These are phyloP conservation scores for Globia sparganii DNA, from an alignment of 2,888 invertebrate species.

Conservation along the genomic window DNA sequence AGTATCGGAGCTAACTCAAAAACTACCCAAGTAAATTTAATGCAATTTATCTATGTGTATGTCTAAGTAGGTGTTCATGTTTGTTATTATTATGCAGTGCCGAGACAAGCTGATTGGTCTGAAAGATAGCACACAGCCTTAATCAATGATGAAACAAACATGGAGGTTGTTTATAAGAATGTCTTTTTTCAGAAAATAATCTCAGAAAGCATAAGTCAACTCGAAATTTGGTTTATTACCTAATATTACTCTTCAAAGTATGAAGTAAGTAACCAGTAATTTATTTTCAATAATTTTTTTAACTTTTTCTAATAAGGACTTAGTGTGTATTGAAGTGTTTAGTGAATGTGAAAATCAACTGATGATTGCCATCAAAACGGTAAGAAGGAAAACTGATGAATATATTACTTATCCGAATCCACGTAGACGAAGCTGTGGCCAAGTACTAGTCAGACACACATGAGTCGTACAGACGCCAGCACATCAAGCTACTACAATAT, in stretches of 20 bases:
- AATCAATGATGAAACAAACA: background rate
- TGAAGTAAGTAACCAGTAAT: background rate
- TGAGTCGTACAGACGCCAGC: no score
- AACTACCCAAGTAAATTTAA: conserved; percentile 48
- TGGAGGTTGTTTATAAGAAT: background rate
- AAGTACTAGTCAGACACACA: conserved; percentile 51
- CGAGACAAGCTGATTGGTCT: conserved; percentile 4
- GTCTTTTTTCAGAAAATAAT: background rate
- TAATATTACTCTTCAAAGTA: background rate
- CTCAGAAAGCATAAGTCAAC: background rate
- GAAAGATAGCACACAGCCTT: background rate
- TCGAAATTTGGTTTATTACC: background rate
- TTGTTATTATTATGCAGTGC: conserved; percentile 15
- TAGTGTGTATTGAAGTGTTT: background rate
- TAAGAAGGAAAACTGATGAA: background rate
- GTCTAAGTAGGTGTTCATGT: conserved; percentile 4
- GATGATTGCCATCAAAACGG: background rate
- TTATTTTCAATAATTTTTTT: background rate
- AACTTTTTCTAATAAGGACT: background rate
- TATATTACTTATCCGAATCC: background rate
- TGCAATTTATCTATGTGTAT: no score
- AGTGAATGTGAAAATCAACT: background rate
- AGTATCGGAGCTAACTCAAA: conserved; percentile 1
- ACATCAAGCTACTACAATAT: no score
- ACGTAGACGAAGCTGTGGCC: background rate